These are phyloP conservation scores for Falco punctatus DNA, from an alignment of 2,113 vertebrate species.

Conservation along the genomic window DNA sequence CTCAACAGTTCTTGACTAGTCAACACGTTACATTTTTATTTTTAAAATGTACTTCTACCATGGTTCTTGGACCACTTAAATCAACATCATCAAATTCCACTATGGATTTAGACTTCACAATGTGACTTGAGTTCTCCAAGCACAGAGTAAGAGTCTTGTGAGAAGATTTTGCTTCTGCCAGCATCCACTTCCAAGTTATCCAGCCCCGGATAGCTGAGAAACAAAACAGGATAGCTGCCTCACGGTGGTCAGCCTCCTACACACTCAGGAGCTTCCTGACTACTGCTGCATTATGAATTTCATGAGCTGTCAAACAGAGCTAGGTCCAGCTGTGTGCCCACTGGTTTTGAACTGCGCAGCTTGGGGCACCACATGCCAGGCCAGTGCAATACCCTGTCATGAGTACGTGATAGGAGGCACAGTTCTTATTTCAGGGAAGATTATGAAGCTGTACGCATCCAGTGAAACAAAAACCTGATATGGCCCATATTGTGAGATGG, in stretches of 20 bases:
- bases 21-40: neutral
- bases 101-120: conserved; percentile 42
- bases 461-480: neutral
- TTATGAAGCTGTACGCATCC: neutral
- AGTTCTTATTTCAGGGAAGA: neutral
- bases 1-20: neutral
- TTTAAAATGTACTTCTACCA: neutral
- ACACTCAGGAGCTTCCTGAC: neutral
- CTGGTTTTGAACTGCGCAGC: neutral
- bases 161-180: conserved; percentile 34
- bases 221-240: conserved; percentile 1
- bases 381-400: neutral
- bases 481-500: neutral
- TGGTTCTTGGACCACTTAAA: conserved; percentile 3
- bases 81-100: conserved; percentile 23
- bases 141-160: conserved; percentile 51
- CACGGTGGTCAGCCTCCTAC: neutral
- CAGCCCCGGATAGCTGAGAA: neutral
- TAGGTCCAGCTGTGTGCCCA: neutral
- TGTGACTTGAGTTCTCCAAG: conserved; percentile 45
- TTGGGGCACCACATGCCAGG: neutral
- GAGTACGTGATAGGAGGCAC: neutral
- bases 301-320: neutral
- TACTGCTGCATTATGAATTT: neutral
- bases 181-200: conserved; percentile 40